Conservation (phyloP, 2,888 invertebrate genomes). For the Ophion ellenae region DNA sequence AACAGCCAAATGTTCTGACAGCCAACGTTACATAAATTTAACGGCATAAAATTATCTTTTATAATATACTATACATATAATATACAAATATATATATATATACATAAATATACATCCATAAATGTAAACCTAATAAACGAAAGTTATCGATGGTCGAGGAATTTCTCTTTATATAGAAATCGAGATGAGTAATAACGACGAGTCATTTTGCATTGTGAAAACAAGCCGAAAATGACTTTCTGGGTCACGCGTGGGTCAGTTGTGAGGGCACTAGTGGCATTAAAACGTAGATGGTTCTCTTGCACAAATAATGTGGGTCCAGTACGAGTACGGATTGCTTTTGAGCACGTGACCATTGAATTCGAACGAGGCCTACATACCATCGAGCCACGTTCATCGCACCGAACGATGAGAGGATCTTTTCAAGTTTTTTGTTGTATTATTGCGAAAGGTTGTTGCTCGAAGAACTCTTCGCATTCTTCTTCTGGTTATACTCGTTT, state of each 20-base stretch:
- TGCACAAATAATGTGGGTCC: slow-evolving; percentile 43
- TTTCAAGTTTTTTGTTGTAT: slow-evolving; percentile 21
- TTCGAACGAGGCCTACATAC: slow-evolving; percentile 73
- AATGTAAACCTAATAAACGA: not conserved
- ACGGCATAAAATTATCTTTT: no score
- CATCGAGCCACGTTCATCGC: slow-evolving; percentile 68
- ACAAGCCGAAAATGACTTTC: not conserved
- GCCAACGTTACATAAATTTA: no score
- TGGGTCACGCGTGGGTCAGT: slow-evolving; percentile 24
- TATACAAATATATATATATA: no score
- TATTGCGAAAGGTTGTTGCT: slow-evolving; percentile 69
- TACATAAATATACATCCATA: not conserved
- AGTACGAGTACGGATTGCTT: slow-evolving; percentile 12
- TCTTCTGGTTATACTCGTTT: slow-evolving; percentile 1
- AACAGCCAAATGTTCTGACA: no score
- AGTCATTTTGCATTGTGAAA: not conserved
- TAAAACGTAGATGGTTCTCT: slow-evolving; percentile 24
- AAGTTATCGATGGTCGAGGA: not conserved
- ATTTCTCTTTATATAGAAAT: not conserved
- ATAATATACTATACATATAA: no score
- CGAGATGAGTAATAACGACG: not conserved
- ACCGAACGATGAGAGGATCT: slow-evolving; percentile 49
- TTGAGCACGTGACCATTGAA: slow-evolving; percentile 7
- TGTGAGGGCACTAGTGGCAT: slow-evolving; percentile 14
- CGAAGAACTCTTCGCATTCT: slow-evolving; percentile 6